Conservation (phyloP, 2,797 vertebrate species). For the Mormyrus hasselquistii region DNA sequence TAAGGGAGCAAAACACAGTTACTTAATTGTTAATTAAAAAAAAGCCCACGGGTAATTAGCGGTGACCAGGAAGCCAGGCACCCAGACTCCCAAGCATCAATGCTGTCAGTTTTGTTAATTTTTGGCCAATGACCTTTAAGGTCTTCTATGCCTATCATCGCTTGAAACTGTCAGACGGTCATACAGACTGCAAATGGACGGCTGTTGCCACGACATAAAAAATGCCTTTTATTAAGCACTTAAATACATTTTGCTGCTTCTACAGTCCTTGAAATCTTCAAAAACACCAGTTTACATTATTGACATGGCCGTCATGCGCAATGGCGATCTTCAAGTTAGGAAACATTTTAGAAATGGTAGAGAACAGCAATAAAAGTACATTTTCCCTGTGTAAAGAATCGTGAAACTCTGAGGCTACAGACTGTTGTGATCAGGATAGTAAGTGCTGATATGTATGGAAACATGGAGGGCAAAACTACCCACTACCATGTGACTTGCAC, state of each 20-base stretch:
- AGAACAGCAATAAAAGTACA: not conserved
- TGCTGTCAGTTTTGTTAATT: slow-evolving; percentile 6
- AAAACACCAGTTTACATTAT: slow-evolving; percentile 21
- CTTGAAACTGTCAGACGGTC: not conserved
- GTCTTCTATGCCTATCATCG: not conserved
- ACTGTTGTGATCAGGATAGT: not conserved
- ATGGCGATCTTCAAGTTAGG: not conserved
- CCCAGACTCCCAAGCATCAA: not conserved
- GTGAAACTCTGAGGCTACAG: not conserved
- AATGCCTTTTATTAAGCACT: not conserved
- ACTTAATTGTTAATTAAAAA: not conserved
- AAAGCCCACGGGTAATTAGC: not conserved
- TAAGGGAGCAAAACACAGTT: slow-evolving; percentile 7
- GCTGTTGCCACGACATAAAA: slow-evolving; percentile 6
- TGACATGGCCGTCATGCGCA: not conserved
- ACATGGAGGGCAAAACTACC: not conserved
- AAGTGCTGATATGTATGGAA: not conserved
- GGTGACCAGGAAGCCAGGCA: not conserved
- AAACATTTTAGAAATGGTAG: not conserved
- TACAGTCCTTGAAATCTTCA: not conserved
- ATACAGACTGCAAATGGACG: not conserved
- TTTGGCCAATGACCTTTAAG: slow-evolving; percentile 4
- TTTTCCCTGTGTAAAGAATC: not conserved
- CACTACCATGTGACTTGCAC: not conserved
- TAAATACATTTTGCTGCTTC: not conserved